A percentile compares a stretch with the other conserved stretches of the same genome.
Evolutionary conservation across 2,797 vertebrate species (phyloP).

Genomic region (Lithobates sylvaticus): DNA sequence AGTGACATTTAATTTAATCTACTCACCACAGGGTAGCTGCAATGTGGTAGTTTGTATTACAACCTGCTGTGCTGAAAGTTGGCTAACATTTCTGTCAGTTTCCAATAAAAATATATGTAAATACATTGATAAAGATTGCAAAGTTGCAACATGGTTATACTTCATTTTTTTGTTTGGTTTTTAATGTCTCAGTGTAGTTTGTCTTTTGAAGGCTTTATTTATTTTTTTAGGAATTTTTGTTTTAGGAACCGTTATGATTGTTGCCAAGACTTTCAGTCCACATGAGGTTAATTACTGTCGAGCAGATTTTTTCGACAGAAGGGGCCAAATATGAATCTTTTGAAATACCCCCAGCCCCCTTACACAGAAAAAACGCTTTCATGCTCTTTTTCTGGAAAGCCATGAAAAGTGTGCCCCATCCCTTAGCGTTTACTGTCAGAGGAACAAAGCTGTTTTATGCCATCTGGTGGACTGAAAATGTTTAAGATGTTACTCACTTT

Average conservation of each 20-base stretch:
- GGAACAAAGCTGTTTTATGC: conserved; percentile 48
- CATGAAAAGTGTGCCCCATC: conserved; percentile 43
- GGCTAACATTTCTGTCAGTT: too few relatives aligned
- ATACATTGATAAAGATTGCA: too few relatives aligned
- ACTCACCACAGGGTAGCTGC: too few relatives aligned
- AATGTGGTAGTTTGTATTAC: too few relatives aligned
- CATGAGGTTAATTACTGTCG: conserved; percentile 53
- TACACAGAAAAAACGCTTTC: conserved; percentile 33
- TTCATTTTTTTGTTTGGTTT: too few relatives aligned
- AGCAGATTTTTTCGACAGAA: conserved; percentile 45
- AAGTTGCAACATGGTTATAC: too few relatives aligned
- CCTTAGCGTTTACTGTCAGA: conserved; percentile 25
- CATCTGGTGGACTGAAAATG: conserved; percentile 50
- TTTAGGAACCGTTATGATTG: not conserved
- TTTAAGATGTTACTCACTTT: conserved; percentile 42
- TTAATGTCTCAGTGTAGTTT: too few relatives aligned
- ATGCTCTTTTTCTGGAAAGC: conserved; percentile 53
- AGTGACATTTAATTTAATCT: too few relatives aligned
- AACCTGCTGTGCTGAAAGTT: too few relatives aligned
- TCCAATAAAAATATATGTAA: too few relatives aligned
- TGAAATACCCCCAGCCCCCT: conserved; percentile 45
- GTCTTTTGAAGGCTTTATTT: not conserved
- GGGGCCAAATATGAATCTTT: conserved; percentile 52
- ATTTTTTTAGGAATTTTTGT: not conserved
- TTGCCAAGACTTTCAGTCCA: conserved; percentile 9